Conservation (phyloP, 2,113 vertebrate genomes). For the Mesocricetus auratus region DNA sequence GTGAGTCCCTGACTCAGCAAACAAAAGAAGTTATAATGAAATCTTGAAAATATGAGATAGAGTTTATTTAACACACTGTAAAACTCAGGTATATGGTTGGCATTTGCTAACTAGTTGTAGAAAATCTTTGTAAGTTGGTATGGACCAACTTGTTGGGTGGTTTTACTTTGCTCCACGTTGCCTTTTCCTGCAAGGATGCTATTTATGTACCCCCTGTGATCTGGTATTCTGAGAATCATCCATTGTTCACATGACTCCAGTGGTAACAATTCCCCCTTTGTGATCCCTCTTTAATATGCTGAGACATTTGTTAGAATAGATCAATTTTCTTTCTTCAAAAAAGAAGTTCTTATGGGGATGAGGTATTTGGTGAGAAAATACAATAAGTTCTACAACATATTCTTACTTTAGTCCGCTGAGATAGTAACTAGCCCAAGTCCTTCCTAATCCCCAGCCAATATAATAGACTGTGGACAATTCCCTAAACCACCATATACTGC, state of each 20-base stretch:
- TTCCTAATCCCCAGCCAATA: neutral
- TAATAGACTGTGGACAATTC: neutral
- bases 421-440: neutral
- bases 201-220: neutral
- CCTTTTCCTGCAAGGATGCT: neutral
- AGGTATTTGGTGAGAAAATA: neutral
- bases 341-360: neutral
- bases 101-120: neutral
- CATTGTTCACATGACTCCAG: neutral
- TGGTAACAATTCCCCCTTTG: neutral
- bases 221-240: neutral
- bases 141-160: neutral
- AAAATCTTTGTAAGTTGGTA: neutral
- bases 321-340: neutral
- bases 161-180: neutral
- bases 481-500: neutral
- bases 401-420: neutral
- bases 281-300: neutral
- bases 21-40: neutral
- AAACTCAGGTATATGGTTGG: neutral
- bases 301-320: neutral
- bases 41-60: neutral
- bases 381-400: neutral
- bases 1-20: no score
- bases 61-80: neutral